Conservation (phyloP, 2,113 vertebrate species). For the Pteruthius melanotis region DNA sequence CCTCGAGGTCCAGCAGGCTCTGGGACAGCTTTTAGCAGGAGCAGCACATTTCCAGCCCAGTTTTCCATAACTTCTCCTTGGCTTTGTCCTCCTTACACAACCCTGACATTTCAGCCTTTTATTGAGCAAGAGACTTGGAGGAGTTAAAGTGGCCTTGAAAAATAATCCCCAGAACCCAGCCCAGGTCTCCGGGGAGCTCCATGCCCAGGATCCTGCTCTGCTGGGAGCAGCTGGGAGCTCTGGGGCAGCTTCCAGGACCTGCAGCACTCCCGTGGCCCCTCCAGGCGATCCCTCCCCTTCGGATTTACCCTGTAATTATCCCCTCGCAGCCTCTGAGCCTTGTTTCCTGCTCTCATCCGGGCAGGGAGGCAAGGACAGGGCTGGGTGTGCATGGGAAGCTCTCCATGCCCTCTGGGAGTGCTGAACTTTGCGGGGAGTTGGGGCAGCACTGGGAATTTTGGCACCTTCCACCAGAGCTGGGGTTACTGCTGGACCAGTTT, state of each 20-base stretch:
- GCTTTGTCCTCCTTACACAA: background rate
- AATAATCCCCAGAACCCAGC: background rate
- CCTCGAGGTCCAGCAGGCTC: background rate
- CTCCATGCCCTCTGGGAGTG: background rate
- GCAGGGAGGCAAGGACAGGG: slow-evolving; percentile 9
- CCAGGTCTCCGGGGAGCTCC: background rate
- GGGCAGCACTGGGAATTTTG: slow-evolving; percentile 11
- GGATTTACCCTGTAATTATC: slow-evolving; percentile 33
- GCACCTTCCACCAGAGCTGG: background rate
- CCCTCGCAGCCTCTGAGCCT: slow-evolving; percentile 2
- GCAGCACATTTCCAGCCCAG: background rate
- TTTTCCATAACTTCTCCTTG: background rate
- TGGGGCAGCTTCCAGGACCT: background rate
- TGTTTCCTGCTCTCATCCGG: slow-evolving; percentile 19
- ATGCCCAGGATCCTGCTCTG: background rate
- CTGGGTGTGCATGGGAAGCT: slow-evolving; percentile 54
- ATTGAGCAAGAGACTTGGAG: background rate
- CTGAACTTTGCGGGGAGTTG: slow-evolving; percentile 8
- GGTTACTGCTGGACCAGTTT: background rate
- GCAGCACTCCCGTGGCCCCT: background rate
- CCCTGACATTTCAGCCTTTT: background rate
- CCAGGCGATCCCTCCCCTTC: slow-evolving; percentile 2
- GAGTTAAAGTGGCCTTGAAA: background rate
- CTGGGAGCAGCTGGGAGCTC: background rate
- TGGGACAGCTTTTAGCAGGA: background rate